A percentile compares a stretch with the other conserved stretches of the same genome.
These are phyloP conservation scores for Paramormyrops hopkinsi DNA, from an alignment of 2,797 vertebrate genomes.

Conservation along the genomic window DNA sequence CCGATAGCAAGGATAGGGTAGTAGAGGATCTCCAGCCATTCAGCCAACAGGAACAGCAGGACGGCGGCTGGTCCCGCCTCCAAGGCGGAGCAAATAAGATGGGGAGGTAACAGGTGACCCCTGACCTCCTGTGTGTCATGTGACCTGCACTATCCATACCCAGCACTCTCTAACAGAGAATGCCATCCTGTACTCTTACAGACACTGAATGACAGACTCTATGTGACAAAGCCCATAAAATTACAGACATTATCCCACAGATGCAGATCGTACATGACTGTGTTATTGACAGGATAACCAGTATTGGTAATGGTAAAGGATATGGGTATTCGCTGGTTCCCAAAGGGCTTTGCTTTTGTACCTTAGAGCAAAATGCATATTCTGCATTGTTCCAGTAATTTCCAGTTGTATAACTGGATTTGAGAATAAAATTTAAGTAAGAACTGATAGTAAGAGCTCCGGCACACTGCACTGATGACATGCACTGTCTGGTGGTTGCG, in stretches of 20 bases:
- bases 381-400: not conserved
- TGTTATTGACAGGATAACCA: not conserved
- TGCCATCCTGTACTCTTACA: not conserved
- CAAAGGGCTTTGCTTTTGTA: not conserved
- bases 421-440: not conserved
- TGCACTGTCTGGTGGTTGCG: not conserved
- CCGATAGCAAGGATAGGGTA: not conserved
- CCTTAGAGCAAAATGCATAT: not conserved
- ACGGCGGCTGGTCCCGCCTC: not conserved
- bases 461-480: not conserved
- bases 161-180: not conserved
- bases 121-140: conserved; percentile 11
- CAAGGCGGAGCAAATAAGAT: not conserved
- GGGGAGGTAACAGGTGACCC: too few relatives aligned
- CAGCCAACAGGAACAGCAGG: not conserved
- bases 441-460: not conserved
- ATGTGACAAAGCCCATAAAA: not conserved
- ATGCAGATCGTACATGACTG: not conserved
- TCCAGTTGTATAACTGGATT: not conserved
- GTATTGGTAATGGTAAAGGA: not conserved
- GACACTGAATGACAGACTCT: not conserved
- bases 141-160: not conserved
- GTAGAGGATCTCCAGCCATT: not conserved
- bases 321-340: not conserved
- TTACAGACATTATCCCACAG: not conserved